Conservation (phyloP, 2,888 invertebrate species). For the Podabrus alpinus region DNA sequence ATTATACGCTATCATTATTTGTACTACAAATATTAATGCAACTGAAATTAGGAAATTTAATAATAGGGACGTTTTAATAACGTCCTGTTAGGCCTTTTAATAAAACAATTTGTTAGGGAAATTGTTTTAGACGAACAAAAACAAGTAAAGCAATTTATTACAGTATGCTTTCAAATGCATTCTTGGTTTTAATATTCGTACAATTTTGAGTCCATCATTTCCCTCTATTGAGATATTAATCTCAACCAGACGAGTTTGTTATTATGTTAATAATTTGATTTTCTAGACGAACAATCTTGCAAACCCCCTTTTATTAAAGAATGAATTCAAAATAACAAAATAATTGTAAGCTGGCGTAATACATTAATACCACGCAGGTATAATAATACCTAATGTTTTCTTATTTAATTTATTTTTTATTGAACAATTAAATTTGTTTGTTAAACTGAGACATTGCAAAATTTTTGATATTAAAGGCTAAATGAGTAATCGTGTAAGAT, state of each 20-base stretch:
- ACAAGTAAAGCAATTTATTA: slow-evolving; percentile 22
- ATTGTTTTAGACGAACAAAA: slow-evolving; percentile 8
- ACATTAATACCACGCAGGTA: neutral
- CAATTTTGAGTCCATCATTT: slow-evolving; percentile 26
- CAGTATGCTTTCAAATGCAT: slow-evolving; percentile 19
- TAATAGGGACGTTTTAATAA: neutral
- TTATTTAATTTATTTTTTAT: neutral
- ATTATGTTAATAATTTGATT: slow-evolving; percentile 26
- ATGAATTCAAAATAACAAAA: neutral
- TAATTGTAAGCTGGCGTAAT: neutral
- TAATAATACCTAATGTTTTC: neutral
- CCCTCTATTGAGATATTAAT: slow-evolving; percentile 24
- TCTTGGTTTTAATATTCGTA: slow-evolving; percentile 20
- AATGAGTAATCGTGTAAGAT: neutral
- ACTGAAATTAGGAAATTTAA: neutral
- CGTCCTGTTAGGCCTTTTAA: neutral
- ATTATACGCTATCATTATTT: neutral
- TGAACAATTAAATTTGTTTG: neutral
- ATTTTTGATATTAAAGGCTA: neutral
- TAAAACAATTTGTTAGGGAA: slow-evolving; percentile 1
- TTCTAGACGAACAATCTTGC: slow-evolving; percentile 11
- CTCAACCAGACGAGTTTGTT: slow-evolving; percentile 21
- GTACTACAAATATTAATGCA: neutral
- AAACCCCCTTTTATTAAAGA: neutral
- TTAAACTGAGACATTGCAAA: neutral